Conservation (phyloP, 2,797 vertebrate species). For the Tragelaphus oryx region DNA sequence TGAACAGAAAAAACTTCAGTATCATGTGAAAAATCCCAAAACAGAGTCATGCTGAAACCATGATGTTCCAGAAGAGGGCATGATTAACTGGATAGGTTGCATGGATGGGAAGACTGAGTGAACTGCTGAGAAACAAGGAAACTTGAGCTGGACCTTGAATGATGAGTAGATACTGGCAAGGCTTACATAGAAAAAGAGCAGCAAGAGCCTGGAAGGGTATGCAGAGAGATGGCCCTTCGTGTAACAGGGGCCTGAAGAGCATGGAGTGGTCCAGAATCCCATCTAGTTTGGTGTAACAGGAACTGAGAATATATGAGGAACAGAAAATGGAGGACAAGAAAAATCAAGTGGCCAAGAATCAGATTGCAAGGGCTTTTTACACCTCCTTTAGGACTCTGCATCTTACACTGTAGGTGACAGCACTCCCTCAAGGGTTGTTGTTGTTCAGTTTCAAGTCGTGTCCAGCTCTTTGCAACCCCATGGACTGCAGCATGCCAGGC, state of each 20-base stretch:
- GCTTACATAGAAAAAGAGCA: neutral
- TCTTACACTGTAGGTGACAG: neutral
- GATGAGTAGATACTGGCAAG: neutral
- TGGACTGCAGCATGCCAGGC: neutral
- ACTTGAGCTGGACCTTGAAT: neutral
- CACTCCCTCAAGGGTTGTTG: neutral
- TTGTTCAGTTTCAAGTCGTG: fast-evolving
- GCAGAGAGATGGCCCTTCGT: neutral
- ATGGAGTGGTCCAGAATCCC: neutral
- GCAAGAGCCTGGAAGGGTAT: neutral
- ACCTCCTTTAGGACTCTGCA: neutral
- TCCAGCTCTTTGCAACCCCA: neutral
- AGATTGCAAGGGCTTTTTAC: neutral
- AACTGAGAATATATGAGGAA: neutral
- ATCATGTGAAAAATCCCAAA: neutral
- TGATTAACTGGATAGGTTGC: fast-evolving
- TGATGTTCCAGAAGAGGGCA: neutral
- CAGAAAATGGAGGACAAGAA: neutral
- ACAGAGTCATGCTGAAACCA: neutral
- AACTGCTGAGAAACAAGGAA: fast-evolving
- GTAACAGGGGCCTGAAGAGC: neutral
- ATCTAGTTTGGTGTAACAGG: neutral
- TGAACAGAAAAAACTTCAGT: neutral
- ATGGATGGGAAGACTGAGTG: neutral
- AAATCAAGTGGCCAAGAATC: neutral